Percentiles rank a stretch among this genome's conserved stretches.
These are phyloP conservation scores for Microhierax caerulescens DNA, from an alignment of 2,797 vertebrate species.

Conservation along the genomic window DNA sequence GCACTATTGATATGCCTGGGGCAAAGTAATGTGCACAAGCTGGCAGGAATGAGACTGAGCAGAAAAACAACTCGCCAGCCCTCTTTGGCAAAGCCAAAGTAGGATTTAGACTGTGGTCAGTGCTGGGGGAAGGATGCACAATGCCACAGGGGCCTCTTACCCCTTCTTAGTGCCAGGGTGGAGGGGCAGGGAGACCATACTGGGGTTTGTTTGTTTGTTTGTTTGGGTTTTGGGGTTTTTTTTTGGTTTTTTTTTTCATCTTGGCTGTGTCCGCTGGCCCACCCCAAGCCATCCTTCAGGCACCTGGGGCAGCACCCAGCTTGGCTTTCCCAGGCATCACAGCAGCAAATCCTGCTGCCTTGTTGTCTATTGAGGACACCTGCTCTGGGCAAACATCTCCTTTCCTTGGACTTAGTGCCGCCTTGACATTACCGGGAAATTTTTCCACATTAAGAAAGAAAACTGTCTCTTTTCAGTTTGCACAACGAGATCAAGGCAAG, in stretches of 20 bases:
- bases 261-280: not conserved
- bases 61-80: not conserved
- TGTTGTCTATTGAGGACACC: fast-evolving
- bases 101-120: not conserved
- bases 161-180: not conserved
- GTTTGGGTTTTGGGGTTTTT: no score
- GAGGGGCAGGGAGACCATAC: not conserved
- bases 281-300: not conserved
- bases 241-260: not conserved
- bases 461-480: not conserved
- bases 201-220: no score
- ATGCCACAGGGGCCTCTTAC: not conserved
- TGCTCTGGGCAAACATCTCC: fast-evolving
- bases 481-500: not conserved
- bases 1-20: no score
- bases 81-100: not conserved
- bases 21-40: not conserved
- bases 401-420: not conserved
- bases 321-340: not conserved
- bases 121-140: not conserved
- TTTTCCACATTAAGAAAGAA: not conserved
- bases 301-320: not conserved
- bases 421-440: not conserved
- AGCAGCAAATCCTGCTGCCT: not conserved
- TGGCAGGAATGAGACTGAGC: not conserved